Percentiles rank a stretch among this genome's conserved stretches.
Conservation (phyloP, 2,797 vertebrate species). For the Echiichthys vipera region DNA sequence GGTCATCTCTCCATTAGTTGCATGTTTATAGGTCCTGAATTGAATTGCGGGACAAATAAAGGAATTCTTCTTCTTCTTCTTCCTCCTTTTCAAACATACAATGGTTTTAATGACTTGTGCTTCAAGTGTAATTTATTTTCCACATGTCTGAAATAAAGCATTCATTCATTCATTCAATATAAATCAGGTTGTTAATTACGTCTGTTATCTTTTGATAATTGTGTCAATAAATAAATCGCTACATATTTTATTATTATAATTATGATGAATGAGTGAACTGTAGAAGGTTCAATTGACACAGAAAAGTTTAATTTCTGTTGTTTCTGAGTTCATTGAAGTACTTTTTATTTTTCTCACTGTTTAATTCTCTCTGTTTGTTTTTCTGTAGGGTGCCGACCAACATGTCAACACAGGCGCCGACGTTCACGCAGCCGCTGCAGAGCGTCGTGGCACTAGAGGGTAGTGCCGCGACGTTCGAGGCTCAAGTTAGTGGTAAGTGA, state of each 20-base stretch:
- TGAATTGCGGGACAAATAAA: too few relatives aligned
- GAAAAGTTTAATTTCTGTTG: background rate
- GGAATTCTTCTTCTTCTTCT: too few relatives aligned
- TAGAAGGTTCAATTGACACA: background rate
- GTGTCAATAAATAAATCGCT: background rate
- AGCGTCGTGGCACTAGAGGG: conserved; percentile 97
- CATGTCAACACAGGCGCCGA: conserved; percentile 96
- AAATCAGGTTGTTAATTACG: too few relatives aligned
- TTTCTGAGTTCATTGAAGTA: background rate
- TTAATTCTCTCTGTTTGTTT: background rate
- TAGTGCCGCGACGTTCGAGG: conserved; percentile 98
- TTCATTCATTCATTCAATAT: background rate
- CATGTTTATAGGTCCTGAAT: too few relatives aligned
- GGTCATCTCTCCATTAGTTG: too few relatives aligned
- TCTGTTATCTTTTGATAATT: background rate
- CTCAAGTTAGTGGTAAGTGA: conserved; percentile 97
- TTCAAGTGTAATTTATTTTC: too few relatives aligned
- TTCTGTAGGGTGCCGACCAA: conserved; percentile 91
- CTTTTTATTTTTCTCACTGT: background rate
- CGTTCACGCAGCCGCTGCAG: conserved; percentile 97
- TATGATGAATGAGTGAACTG: background rate
- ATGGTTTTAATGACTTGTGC: too few relatives aligned
- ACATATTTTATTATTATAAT: background rate
- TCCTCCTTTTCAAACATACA: too few relatives aligned
- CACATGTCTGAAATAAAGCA: too few relatives aligned